Percentiles rank a stretch among this genome's conserved stretches.
These are phyloP conservation scores for Cairina moschata DNA, from an alignment of 2,113 vertebrate species.

Conservation along the genomic window DNA sequence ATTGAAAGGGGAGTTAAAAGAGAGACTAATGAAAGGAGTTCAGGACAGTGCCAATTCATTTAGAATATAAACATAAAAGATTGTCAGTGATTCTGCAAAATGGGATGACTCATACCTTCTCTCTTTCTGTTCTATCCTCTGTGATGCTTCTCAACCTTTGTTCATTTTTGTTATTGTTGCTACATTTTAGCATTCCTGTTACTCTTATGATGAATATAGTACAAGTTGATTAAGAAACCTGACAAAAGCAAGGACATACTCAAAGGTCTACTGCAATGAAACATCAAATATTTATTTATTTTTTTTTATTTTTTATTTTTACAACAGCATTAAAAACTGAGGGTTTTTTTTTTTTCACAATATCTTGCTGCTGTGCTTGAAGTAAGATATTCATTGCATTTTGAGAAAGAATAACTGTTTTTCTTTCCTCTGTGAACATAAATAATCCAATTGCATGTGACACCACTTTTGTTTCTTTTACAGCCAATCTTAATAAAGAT, in stretches of 20 bases:
- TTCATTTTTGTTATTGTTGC: background rate
- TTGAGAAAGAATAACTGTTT: background rate
- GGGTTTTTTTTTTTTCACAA: background rate
- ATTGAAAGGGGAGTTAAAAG: background rate
- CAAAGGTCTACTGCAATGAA: background rate
- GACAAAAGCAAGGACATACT: background rate
- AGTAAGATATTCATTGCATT: background rate
- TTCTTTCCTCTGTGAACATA: background rate
- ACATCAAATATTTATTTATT: background rate
- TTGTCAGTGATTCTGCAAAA: background rate
- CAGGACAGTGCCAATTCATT: background rate
- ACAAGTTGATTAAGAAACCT: background rate
- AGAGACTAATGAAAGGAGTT: background rate
- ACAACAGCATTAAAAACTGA: background rate
- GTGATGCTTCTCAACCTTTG: background rate
- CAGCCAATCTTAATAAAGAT: background rate
- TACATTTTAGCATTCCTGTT: background rate
- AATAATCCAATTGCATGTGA: background rate
- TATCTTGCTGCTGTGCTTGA: background rate
- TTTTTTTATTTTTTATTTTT: too few relatives aligned
- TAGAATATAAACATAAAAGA: background rate
- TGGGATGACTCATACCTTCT: background rate
- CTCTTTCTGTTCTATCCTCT: background rate
- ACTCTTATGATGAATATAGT: accelerated
- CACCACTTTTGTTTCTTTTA: background rate